These are phyloP conservation scores for Triops cancriformis DNA, from an alignment of 1,140 invertebrate genomes.

Conservation along the genomic window DNA sequence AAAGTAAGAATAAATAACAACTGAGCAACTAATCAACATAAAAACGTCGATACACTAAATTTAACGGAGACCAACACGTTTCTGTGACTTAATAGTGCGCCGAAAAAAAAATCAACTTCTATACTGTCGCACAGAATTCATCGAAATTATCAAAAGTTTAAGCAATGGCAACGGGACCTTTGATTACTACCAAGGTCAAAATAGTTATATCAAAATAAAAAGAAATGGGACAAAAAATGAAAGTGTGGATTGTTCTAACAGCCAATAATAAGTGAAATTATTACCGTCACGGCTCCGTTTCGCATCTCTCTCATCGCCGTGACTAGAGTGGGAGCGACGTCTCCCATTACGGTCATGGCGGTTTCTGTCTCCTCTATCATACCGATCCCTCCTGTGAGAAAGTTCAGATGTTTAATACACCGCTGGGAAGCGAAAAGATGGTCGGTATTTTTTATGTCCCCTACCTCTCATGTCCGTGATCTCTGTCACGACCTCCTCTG, in stretches of 20 bases:
- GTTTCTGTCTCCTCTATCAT: slow-evolving; percentile 19
- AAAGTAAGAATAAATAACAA: too few species aligned
- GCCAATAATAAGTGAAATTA: neutral
- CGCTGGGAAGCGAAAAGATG: neutral
- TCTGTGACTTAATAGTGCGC: too few species aligned
- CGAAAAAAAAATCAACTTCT: too few species aligned
- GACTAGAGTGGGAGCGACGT: slow-evolving; percentile 18
- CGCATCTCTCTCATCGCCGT: slow-evolving; percentile 22
- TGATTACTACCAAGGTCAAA: too few species aligned
- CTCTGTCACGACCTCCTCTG: neutral
- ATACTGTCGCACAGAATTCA: too few species aligned
- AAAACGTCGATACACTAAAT: too few species aligned
- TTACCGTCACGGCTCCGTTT: slow-evolving; percentile 13
- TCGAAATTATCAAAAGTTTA: too few species aligned
- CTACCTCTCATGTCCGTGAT: neutral
- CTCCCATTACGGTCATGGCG: slow-evolving; percentile 15
- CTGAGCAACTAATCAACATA: too few species aligned
- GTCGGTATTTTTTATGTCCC: neutral
- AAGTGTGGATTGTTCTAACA: neutral
- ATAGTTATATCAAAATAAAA: neutral
- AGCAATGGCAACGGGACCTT: too few species aligned
- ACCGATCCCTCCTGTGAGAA: slow-evolving; percentile 21
- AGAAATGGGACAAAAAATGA: neutral
- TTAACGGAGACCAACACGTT: too few species aligned
- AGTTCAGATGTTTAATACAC: neutral